Evolutionary conservation across 1,140 invertebrate genomes (phyloP).

Genomic region (Drosophila micromelanica): DNA sequence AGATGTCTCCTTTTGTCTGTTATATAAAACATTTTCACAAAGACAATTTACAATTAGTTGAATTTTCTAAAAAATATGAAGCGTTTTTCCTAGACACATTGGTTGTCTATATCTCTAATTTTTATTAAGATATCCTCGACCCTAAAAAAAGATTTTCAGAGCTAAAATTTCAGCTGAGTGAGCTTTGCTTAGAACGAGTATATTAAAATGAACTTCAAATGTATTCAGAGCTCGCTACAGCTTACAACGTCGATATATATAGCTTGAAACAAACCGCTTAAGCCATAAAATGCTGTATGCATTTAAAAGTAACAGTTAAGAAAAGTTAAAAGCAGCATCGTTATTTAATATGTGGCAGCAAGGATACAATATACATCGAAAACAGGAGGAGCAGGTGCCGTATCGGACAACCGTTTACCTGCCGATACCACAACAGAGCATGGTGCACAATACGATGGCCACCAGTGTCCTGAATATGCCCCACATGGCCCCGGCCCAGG

Average conservation of each 20-base stretch:
- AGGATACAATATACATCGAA: background rate
- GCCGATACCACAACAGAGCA: constrained; percentile 10
- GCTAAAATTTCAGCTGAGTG: background rate
- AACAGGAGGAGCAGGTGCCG: background rate
- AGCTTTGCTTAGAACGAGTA: background rate
- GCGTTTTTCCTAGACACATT: too few species aligned
- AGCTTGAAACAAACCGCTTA: constrained; percentile 3
- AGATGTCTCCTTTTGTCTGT: too few species aligned
- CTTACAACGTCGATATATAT: constrained; percentile 18
- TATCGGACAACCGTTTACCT: constrained; percentile 20
- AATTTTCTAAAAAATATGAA: too few species aligned
- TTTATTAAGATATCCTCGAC: too few species aligned
- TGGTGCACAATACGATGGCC: constrained; percentile 1
- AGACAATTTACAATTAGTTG: too few species aligned
- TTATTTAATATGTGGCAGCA: constrained; percentile 14
- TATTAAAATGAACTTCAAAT: background rate
- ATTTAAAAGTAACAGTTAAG: background rate
- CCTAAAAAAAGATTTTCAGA: background rate
- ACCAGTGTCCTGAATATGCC: constrained; percentile 8
- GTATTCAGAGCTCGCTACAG: constrained; percentile 12
- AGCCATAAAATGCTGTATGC: background rate
- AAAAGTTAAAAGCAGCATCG: background rate
- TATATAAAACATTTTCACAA: too few species aligned
- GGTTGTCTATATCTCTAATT: too few species aligned
- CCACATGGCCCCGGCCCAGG: background rate